Evolutionary conservation across 2,113 vertebrate species (phyloP).

Genomic region (Numida meleagris): DNA sequence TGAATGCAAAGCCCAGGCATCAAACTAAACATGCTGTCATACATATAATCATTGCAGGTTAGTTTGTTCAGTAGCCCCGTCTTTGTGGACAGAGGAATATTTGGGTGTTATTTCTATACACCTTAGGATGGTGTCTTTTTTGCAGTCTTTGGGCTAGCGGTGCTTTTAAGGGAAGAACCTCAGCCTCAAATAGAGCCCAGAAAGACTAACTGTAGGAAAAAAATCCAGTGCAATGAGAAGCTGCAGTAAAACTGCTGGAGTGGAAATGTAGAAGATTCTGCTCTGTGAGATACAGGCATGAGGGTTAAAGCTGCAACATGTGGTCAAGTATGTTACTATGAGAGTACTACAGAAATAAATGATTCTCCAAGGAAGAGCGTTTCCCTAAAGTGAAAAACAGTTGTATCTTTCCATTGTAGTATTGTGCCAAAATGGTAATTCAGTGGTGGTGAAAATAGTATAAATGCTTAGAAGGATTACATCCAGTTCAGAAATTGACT

Average conservation of each 20-base stretch:
- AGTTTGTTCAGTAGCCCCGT: neutral
- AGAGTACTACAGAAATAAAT: neutral
- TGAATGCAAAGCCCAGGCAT: neutral
- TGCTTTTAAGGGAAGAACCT: neutral
- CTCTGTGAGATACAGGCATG: neutral
- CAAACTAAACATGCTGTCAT: neutral
- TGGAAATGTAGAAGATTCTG: neutral
- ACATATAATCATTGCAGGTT: neutral
- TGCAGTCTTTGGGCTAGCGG: neutral
- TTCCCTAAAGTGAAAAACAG: neutral
- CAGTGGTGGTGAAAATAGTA: neutral
- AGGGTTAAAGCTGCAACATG: neutral
- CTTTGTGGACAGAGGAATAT: neutral
- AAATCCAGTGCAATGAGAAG: neutral
- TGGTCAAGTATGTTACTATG: neutral
- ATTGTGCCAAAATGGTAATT: neutral
- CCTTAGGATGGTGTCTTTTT: neutral
- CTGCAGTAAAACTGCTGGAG: neutral
- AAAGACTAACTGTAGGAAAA: neutral
- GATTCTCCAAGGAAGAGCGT: neutral
- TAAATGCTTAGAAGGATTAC: neutral
- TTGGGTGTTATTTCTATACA: neutral
- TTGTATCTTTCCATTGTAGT: neutral
- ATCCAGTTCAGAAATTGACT: neutral
- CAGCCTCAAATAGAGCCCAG: neutral